Base-by-base conservation (phyloP, 2,797 vertebrate species). In the Urophycis tenuis region DNA sequence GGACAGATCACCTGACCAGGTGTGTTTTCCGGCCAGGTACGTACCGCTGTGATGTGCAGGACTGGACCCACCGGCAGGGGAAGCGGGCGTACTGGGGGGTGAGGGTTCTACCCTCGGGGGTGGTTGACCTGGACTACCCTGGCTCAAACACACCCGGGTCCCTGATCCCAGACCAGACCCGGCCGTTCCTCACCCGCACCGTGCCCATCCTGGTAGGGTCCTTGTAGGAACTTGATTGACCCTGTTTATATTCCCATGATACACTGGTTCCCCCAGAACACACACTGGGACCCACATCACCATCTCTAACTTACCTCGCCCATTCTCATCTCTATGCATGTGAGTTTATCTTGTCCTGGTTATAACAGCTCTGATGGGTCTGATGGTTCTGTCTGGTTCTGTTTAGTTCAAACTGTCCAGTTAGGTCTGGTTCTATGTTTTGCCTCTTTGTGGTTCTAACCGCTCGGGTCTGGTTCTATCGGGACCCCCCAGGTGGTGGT, bases 31-130 rank as follows among this genome's bases (percentile, higher is more conserved):
- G 1, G 19, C 45, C 75, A 92, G 96, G 97, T 0, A 98, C 97
- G 0, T 99, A 97, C 31, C 83, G 93, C 2, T 97, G 96, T 7
- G 93, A 95, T 0, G 93, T 97, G 73, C 93, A 90, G 82, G 83
- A 92, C 49, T 84, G 82, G 34, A 77, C 39, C 0, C 82, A 89
- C 78, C 91, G 15, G 19, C 31, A 91, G 22, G 83, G 96, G 76
- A 95, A 97, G 90, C 93, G 92, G 79, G 70, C 91, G 45, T 96
- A 94, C 82, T 95, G 94, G 85, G 96, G 95, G 3, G 74, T 98
- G 78, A 93, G 91, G 25, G 93, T 98, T 74, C 80, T 96, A 77
- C 92, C 89, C 0, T 7, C 3, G 0, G 36, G 73, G 0, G 53
- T 94, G 32, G 78, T 96, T 22, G 84, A 89, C 12, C 90, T 98